These are phyloP conservation scores for Leptinotarsa lineolata DNA, from an alignment of 1,140 invertebrate species.

Conservation along the genomic window DNA sequence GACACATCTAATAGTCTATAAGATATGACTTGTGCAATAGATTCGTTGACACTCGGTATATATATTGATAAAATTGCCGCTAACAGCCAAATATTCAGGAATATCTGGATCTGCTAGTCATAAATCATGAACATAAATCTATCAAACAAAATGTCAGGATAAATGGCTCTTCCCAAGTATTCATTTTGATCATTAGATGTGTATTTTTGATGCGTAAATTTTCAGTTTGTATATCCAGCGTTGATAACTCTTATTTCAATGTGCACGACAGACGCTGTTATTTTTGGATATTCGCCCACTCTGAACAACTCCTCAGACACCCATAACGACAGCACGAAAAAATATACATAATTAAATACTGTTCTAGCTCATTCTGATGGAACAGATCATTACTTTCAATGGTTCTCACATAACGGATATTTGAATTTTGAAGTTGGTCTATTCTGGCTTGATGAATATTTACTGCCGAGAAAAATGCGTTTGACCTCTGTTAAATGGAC, in stretches of 20 bases:
- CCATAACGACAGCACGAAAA: background rate
- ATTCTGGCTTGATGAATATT: no score
- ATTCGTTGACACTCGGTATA: no score
- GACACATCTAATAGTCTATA: no score
- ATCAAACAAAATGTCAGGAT: background rate
- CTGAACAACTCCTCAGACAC: background rate
- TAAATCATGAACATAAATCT: conserved; percentile 4
- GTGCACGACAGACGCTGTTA: background rate
- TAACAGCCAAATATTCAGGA: no score
- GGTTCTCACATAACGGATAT: no score
- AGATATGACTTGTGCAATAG: no score
- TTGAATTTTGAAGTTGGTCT: no score
- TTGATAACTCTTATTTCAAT: background rate
- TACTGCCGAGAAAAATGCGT: no score
- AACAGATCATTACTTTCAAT: background rate
- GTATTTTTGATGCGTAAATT: background rate
- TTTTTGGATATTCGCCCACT: background rate
- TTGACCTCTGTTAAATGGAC: no score
- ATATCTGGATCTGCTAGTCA: background rate
- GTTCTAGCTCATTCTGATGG: background rate
- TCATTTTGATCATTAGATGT: background rate
- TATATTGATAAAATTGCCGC: no score
- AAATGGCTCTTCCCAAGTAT: background rate
- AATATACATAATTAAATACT: background rate
- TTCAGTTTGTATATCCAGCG: background rate